These are phyloP conservation scores for Cephonodes hylas DNA, from an alignment of 2,888 invertebrate species.

Conservation along the genomic window DNA sequence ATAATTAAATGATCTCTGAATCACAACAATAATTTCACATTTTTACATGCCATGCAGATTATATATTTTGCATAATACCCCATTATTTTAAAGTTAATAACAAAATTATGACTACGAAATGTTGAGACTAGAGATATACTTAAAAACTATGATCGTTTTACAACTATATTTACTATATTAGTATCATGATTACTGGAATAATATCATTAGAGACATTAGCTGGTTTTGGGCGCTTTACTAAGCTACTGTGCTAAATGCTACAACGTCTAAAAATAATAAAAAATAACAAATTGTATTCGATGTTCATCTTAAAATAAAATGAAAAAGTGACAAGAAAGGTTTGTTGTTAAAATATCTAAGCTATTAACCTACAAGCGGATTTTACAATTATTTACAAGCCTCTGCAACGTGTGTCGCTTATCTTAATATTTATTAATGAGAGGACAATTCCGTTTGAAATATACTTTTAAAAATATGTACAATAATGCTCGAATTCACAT, in stretches of 20 bases:
- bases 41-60: constrained; percentile 8
- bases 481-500: constrained; percentile 48
- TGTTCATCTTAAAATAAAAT: constrained; percentile 40
- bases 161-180: constrained; percentile 34
- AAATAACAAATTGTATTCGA: constrained; percentile 43
- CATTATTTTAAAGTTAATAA: constrained; percentile 40
- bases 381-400: constrained; percentile 71
- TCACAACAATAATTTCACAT: constrained; percentile 37
- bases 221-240: constrained; percentile 41
- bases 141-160: constrained; percentile 48
- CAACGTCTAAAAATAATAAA: constrained; percentile 25
- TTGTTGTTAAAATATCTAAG: constrained; percentile 16
- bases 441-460: constrained; percentile 73
- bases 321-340: constrained; percentile 19
- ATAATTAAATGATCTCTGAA: constrained; percentile 28
- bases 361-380: constrained; percentile 43
- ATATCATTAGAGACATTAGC: constrained; percentile 36
- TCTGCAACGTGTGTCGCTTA: constrained; percentile 48
- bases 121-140: constrained; percentile 75
- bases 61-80: constrained; percentile 29
- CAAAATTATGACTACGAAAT: constrained; percentile 68
- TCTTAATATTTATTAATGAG: constrained; percentile 49
- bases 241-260: constrained; percentile 29
- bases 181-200: constrained; percentile 45
- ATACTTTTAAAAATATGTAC: constrained; percentile 58